These are phyloP conservation scores for Ptyas mucosa DNA, from an alignment of 2,113 vertebrate genomes.

Conservation along the genomic window DNA sequence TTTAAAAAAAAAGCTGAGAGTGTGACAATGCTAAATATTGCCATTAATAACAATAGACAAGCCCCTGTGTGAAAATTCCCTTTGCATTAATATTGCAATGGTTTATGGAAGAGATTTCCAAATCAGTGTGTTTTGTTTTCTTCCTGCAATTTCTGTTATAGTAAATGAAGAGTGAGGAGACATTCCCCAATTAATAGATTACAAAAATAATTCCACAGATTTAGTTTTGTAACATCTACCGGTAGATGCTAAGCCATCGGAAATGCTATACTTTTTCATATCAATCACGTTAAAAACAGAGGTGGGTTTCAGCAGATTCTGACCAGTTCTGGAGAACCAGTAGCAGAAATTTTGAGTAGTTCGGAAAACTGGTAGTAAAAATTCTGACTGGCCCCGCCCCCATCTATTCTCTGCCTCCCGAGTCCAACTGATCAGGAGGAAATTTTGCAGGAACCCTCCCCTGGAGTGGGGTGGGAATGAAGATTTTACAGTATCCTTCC, in stretches of 20 bases:
- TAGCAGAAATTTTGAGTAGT: too few relatives aligned
- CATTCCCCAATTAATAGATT: neutral
- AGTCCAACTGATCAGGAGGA: too few relatives aligned
- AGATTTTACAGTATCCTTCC: too few relatives aligned
- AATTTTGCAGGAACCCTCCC: too few relatives aligned
- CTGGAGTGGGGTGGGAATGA: too few relatives aligned
- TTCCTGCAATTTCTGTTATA: neutral
- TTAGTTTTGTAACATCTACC: neutral
- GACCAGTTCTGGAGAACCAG: too few relatives aligned
- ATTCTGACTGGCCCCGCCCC: too few relatives aligned
- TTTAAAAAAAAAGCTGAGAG: neutral
- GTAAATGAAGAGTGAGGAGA: neutral
- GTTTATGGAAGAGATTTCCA: neutral
- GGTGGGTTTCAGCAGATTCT: too few relatives aligned
- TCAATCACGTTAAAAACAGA: neutral
- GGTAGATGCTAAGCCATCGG: neutral
- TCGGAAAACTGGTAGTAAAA: too few relatives aligned
- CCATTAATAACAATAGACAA: neutral
- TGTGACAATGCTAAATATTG: neutral
- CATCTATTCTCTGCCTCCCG: too few relatives aligned
- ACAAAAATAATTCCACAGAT: constrained; percentile 2
- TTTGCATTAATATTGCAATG: neutral
- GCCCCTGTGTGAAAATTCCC: neutral
- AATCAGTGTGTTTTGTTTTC: neutral
- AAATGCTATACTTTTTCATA: neutral